Evolutionary conservation across 92 coral and sea anemone species (phyloP), one percentile per base, ranked within the genome.

Genomic region (Siderastrea siderea): DNA sequence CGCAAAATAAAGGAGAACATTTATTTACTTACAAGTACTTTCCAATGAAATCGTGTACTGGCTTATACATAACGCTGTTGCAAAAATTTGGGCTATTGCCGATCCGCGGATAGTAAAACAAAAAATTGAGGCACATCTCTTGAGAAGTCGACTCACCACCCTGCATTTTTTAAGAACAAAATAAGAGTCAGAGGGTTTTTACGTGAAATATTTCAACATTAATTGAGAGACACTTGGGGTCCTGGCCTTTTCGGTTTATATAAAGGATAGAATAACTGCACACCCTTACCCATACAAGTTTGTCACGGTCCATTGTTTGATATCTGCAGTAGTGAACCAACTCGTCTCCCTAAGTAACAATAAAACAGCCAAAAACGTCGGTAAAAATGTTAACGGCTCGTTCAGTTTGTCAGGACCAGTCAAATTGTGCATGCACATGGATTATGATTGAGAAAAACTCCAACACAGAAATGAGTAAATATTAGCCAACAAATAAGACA

Each of bases 21-120:
- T n/a, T 1, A 16, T 5, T 69, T 63, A 84, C 87, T 84, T 53
- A 84, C 87, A 84, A 84, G 80, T 48, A 44, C 72, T 84, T 61
- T 12, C 26, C 47, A 13, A 84, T 63, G 50, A 84, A 74, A 9
- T 13, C 47, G 13, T 48, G 47, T 1, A 74, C 64, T 84, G 87
- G 87, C 19, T 62, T 54, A 63, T 3, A 14, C 51, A 59, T 63
- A 13, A 62, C 16, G 45, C 80, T 72, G 87, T 7, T 17, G 64
- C 87, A 84, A 50, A 4, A 49, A 16, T 14, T 55, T 11, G 65
- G 26, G 47, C 19, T 16, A 50, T 82, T 82, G 16, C 1, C 50
- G 74, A 84, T 84, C 73, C 57, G 50, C 7, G 87, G 87, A 73
- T 84, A 84, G 80, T 84, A 84, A 84, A 84, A 84, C 61, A 84